Evolutionary conservation across 2,797 vertebrate species (phyloP).

Genomic region (Cirrhinus molitorella): DNA sequence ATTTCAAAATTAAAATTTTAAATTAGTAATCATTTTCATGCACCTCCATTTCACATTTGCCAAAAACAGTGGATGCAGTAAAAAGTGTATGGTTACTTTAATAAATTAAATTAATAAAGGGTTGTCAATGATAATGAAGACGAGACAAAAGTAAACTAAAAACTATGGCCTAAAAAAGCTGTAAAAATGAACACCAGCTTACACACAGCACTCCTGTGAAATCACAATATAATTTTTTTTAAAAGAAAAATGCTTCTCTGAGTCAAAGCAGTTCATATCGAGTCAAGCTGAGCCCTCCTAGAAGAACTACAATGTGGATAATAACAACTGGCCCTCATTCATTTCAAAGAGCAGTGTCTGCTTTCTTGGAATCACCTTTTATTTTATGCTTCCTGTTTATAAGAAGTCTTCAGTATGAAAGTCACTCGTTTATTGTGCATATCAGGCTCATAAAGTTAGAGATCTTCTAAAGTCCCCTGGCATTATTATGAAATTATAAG

Average conservation of each 20-base stretch:
- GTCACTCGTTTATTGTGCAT: neutral
- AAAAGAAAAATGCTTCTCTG: neutral
- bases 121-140: neutral
- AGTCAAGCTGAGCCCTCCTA: neutral
- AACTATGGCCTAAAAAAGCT: neutral
- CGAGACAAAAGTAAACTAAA: too few relatives aligned
- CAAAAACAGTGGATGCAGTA: neutral
- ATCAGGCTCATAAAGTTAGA: neutral
- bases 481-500: neutral
- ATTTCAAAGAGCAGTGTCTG: slow-evolving; percentile 1
- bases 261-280: neutral
- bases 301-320: neutral
- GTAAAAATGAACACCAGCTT: neutral
- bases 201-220: neutral
- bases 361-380: neutral
- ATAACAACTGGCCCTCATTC: neutral
- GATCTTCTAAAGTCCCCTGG: neutral
- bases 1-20: neutral
- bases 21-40: neutral
- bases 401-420: neutral
- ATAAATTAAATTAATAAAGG: neutral
- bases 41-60: neutral
- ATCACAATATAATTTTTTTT: neutral
- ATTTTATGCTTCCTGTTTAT: neutral
- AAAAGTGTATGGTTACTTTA: too few relatives aligned